These are phyloP conservation scores for Cuculus canorus DNA, from an alignment of 2,797 vertebrate species.

Conservation along the genomic window DNA sequence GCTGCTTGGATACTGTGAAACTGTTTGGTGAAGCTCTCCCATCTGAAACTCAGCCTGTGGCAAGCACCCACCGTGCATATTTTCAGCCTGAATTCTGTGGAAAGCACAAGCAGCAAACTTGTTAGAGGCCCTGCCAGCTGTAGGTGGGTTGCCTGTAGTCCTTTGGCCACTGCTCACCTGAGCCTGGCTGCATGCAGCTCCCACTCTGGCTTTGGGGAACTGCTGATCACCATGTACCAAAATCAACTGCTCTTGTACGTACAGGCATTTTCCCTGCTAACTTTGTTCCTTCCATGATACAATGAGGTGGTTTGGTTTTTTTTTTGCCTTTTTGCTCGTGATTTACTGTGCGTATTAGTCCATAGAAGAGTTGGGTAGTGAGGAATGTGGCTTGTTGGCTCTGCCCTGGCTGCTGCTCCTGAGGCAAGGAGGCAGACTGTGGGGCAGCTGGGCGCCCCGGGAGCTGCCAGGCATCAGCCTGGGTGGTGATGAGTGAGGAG, in stretches of 20 bases:
- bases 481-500: not conserved
- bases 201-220: not conserved
- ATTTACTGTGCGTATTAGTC: not conserved
- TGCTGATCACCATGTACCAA: not conserved
- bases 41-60: not conserved
- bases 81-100: not conserved
- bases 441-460: not conserved
- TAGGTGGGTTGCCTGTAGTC: rapidly evolving
- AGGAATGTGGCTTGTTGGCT: not conserved
- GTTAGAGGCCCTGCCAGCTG: rapidly evolving
- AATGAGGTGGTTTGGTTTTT: too few relatives aligned
- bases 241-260: not conserved
- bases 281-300: not conserved
- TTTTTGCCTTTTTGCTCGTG: not conserved
- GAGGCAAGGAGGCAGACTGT: not conserved
- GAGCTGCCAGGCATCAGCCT: not conserved
- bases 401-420: rapidly evolving
- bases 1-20: not conserved
- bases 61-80: not conserved
- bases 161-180: rapidly evolving
- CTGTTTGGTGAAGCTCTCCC: not conserved
- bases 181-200: rapidly evolving
- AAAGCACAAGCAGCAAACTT: not conserved
- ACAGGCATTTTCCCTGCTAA: not conserved
- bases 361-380: not conserved